phyloP scores from a whole-genome alignment of 2,113 vertebrate genomes.

The Pteronura brasiliensis region DNA sequence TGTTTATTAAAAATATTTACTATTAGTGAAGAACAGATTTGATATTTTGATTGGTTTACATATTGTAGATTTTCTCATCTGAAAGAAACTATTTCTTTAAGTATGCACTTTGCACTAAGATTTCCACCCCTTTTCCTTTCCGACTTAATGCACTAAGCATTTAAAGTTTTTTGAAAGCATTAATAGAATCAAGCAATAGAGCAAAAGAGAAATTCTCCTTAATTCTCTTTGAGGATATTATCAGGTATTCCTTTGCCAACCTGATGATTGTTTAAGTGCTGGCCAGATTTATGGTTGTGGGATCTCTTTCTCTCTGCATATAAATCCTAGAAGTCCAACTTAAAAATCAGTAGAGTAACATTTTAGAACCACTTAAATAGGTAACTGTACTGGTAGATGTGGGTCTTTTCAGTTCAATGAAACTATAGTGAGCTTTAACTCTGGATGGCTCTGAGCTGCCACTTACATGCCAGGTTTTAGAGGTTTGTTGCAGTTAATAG shows the following conservation, averaged over 20 bases:
- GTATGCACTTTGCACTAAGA: slow-evolving; percentile 65
- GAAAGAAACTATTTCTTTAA: slow-evolving; percentile 74
- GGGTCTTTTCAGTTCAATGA: neutral
- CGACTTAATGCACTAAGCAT: slow-evolving; percentile 75
- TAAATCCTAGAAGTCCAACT: neutral
- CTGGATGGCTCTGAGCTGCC: neutral
- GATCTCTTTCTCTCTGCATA: neutral
- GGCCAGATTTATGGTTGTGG: neutral
- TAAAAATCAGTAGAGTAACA: neutral
- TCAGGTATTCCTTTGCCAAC: neutral
- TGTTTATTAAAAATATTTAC: neutral
- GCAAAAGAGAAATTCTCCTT: neutral
- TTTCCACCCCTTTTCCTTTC: slow-evolving; percentile 74
- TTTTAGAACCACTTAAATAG: slow-evolving; percentile 2
- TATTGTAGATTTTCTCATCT: slow-evolving; percentile 73
- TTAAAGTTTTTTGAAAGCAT: neutral
- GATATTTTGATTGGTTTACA: slow-evolving; percentile 70
- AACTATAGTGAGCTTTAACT: neutral
- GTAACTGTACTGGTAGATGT: neutral
- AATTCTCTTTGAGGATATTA: neutral
- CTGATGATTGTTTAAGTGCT: neutral
- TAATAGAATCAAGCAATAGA: neutral
- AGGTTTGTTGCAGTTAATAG: neutral
- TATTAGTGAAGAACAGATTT: slow-evolving; percentile 37
- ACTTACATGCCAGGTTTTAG: neutral